Conservation (phyloP, 2,888 invertebrate genomes). For the Cerastoderma edule region DNA sequence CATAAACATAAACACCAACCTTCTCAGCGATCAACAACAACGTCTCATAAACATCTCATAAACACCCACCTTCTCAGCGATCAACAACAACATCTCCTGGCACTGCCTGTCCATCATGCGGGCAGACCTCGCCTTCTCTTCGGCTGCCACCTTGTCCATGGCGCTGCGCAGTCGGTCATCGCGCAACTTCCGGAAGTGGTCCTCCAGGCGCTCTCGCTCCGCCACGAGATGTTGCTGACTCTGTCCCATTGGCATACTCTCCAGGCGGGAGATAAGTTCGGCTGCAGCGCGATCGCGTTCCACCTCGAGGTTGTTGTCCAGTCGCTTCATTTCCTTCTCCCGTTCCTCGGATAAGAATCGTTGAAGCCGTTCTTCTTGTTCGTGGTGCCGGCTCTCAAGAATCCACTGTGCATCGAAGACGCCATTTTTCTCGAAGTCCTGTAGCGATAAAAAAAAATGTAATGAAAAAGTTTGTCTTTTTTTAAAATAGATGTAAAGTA, state of each 20-base stretch:
- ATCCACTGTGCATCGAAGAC: constrained; percentile 92
- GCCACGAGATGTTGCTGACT: constrained; percentile 65
- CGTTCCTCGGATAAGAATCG: constrained; percentile 77
- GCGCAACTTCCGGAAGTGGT: constrained; percentile 73
- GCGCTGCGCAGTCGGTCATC: constrained; percentile 74
- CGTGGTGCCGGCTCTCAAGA: constrained; percentile 97
- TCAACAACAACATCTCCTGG: constrained; percentile 81
- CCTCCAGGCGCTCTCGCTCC: constrained; percentile 78
- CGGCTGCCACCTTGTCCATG: constrained; percentile 77
- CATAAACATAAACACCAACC: too few relatives aligned
- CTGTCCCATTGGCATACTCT: constrained; percentile 68
- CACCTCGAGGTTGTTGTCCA: constrained; percentile 71
- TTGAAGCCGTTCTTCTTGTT: constrained; percentile 95
- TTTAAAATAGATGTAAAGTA: too few relatives aligned
- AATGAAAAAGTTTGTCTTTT: too few relatives aligned
- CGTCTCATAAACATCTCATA: too few relatives aligned
- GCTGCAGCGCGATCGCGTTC: constrained; percentile 77
- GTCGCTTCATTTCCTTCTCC: constrained; percentile 75
- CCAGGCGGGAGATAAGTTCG: constrained; percentile 72
- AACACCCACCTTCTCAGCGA: constrained; percentile 76
- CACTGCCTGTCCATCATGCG: constrained; percentile 81
- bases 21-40: constrained; percentile 80
- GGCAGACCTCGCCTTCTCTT: constrained; percentile 80
- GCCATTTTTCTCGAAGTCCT: constrained; percentile 88
- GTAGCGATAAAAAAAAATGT: too few relatives aligned